Evolutionary conservation across 1,140 invertebrate species (phyloP), one percentile per base, ranked within the genome.

Genomic region (Parapsyche elsis): DNA sequence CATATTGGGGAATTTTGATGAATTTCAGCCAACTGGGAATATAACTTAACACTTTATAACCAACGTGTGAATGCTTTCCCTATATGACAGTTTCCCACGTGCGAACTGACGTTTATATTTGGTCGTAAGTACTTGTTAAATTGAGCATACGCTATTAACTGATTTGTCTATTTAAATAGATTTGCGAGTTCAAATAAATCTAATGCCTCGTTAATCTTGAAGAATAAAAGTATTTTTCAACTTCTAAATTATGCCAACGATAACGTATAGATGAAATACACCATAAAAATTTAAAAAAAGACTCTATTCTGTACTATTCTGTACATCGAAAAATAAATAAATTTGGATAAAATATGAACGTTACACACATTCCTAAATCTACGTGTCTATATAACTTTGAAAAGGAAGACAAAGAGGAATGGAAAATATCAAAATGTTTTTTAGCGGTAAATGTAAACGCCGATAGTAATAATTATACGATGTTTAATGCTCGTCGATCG

Each of bases 1-100:
- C 94, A 94, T 95, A 81, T 85, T 91, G 81, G 71, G 74, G 49
- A 14, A 12, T 2, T 53, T 53, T 53, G 1, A 16, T 12, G 2
- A 53, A 14, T 53, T 12, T 53, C 16, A 14, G 10, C 12, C 16
- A 53, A 53, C 10, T n/a, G n/a, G n/a, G n/a, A 16, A 53, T 53
- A 53, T 5, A 16, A 14, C 4, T 1, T 12, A 1, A 5, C 16
- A 2, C 1, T 14, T 12, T 53, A 1, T 12, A 53, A 53, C 10
- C 49, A 12, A 53, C 49, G 16, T 53, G 10, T 12, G 49, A 2
- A n/a, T 10, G 16, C 10, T 4, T 38, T 38, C 30, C 30, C 30
- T 4, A 5, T 5, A 5, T 19, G 21, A n/a, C 14, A 67, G n/a
- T 2, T 1, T 16, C 61, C 61, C 61, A 67, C 61, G 61, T 67